Base-by-base conservation (phyloP, 64 coral and sea anemone species). In the Montipora cactus region DNA sequence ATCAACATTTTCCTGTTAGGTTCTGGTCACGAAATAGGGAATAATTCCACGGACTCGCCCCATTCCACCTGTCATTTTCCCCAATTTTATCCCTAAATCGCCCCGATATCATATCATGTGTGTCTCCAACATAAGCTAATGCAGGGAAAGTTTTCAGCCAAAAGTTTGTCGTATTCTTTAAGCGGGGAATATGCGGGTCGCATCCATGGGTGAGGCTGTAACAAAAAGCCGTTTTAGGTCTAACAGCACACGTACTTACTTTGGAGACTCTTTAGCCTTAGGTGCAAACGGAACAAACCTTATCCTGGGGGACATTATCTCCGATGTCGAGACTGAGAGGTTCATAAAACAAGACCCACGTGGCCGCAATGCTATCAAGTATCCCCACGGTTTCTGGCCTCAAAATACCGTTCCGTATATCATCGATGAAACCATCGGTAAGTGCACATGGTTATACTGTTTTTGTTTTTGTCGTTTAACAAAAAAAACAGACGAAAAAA, bases 301-400 rank as follows among this genome's bases (percentile, higher is more conserved):
- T 19, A 4, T 85, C 4, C 44, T 85, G 16, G 81, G 61, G 1
- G 81, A 85, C 45, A 85, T 85, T 62, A 70, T 85, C 64, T 21
- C 44, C 2, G 81, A 85, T 16, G 46, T 5, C 2, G 64, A 85
- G 81, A 85, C 81, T 49, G 16, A 67, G 4, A 85, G 64, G 81
- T 85, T 85, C 67, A 85, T 85, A 85, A 85, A 28, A 20, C 59
- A 89, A 89, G 71, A 89, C 20, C 70, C 87, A 59, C 47, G 47
- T 10, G 7, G 64, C 50, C 70, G 87, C 5, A 78, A 58, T 77
- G 75, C 75, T 21, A 78, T 89, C 21, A 89, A 9, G 3, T 44
- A 78, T 72, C 75, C 70, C 0, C 71, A 89, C 13, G 73, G 75
- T 14, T 47, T 89, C 8, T 89, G 87, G 87, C 87, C 87, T 5